phyloP scores from a whole-genome alignment of 2,113 vertebrate species.

The Erpornis zantholeuca region DNA sequence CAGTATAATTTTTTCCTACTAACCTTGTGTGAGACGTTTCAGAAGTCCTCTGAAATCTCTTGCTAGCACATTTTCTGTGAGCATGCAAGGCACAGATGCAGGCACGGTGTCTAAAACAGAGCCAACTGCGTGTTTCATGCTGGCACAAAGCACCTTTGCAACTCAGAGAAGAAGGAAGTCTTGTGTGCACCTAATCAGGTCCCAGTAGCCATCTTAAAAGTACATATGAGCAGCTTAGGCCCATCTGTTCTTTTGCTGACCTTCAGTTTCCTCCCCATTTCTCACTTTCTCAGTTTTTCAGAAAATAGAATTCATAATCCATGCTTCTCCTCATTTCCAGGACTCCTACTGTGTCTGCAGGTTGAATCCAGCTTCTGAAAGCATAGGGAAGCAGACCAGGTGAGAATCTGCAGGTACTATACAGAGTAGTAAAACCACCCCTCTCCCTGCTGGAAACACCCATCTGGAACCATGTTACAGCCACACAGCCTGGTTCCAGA shows the following conservation, averaged over 20 bases:
- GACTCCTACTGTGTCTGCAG: background rate
- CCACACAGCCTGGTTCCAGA: background rate
- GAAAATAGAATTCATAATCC: background rate
- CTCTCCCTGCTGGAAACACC: background rate
- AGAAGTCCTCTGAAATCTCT: background rate
- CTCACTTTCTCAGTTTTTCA: background rate
- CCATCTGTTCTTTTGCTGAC: background rate
- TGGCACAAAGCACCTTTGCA: background rate
- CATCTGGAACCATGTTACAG: background rate
- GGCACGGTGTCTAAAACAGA: background rate
- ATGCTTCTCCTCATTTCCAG: background rate
- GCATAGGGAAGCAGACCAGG: background rate
- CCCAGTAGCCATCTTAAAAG: background rate
- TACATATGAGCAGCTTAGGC: background rate
- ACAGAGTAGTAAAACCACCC: background rate
- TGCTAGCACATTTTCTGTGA: background rate
- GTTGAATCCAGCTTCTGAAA: background rate
- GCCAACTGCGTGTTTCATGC: background rate
- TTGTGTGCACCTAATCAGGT: background rate
- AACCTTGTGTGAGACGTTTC: background rate
- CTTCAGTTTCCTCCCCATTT: background rate
- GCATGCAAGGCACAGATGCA: background rate
- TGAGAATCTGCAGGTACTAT: background rate
- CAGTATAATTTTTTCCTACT: background rate
- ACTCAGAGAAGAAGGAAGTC: background rate